Base-by-base conservation (phyloP, 1,140 invertebrate genomes). In the Scylla paramamosain region DNA sequence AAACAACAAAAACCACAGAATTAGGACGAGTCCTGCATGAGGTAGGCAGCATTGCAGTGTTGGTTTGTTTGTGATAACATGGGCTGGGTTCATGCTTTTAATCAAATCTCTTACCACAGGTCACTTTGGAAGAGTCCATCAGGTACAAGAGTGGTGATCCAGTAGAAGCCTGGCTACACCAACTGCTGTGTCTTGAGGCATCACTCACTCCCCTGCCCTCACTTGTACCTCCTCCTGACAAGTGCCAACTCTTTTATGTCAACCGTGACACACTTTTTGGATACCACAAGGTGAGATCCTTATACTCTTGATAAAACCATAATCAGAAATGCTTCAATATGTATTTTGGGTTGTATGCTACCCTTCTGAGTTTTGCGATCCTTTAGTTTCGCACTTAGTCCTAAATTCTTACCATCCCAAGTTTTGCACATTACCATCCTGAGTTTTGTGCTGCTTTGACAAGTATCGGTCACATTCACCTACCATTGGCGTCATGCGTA, bases 191-290 rank as follows among this genome's bases (percentile, higher is more conserved):
- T 97, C 97, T 99, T 52, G 99, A 99, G 97, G 98, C 98, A 0
- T 98, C 97, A 46, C 97, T 97, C 16, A 97, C 98, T 0, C 97
- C 97, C 10, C 97, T 98, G 46, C 97, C 97, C 29, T 98, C 98
- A 2, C 98, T 98, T 28, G 99, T 98, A 96, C 99, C 99, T 77
- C 97, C 98, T 3, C 99, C 99, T 0, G 98, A 98, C 84, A 97
- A 97, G 28, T 99, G 99, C 97, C 98, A 99, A 95, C 97, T 99
- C 14, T 99, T 98, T 97, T 98, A 99, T 86, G 98, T 99, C 82
- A 98, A 99, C 96, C 97, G 99, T 95, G 99, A 99, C 96, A 99
- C 99, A 0, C 97, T 99, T 20, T 99, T 99, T 97, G 99, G 99
- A 93, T 99, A 99, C 97, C 99, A 99, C 96, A 98, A 98, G 97